Evolutionary conservation across 2,888 invertebrate genomes (phyloP), one percentile per base, ranked within the genome.

Genomic region (Caenorhabditis doughertyi): DNA sequence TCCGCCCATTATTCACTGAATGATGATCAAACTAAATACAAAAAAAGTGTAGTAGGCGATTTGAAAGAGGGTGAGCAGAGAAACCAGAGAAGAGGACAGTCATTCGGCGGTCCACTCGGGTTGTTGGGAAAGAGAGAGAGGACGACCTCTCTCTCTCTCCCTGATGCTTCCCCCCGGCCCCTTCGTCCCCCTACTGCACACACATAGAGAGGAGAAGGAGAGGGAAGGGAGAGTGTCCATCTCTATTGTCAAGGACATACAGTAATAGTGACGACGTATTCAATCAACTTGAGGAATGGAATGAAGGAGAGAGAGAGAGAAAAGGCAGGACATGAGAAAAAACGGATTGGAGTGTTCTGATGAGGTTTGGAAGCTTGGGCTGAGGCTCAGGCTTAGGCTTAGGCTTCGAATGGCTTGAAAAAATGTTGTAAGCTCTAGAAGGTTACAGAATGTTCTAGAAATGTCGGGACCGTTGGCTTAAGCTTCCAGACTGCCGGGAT

Each of bases 21-120:
- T 27, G 8, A 13, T 13, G 74, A 76, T 76, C 76, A 76, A 67
- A 76, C 67, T 76, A 76, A 27, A 76, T 51, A 76, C 67, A 67
- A 58, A 76, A 62, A 27, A 55, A 53, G 29, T 27, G 67, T 16
- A 25, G 60, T 18, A 23, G 49, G 16, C 25, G 16, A 18, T 51
- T 11, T 27, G 65, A 3, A 18, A 27, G 11, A 25, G 18, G 21
- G 16, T 5, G n/a, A n/a, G 42, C 5, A n/a, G 68, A 60, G 62
- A 32, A 62, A 60, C 62, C 60, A 62, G 72, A 72, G 72, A 51
- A 39, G 23, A 5, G 18, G 39, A 39, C 32, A 39, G n/a, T n/a
- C n/a, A n/a, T n/a, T n/a, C n/a, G n/a, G n/a, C n/a, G 39, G 39
- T 39, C 39, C 39, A 39, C 39, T 39, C 39, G 39, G 9, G n/a